Evolutionary conservation across 2,113 vertebrate genomes (phyloP).

Genomic region (Eulemur macaco): DNA sequence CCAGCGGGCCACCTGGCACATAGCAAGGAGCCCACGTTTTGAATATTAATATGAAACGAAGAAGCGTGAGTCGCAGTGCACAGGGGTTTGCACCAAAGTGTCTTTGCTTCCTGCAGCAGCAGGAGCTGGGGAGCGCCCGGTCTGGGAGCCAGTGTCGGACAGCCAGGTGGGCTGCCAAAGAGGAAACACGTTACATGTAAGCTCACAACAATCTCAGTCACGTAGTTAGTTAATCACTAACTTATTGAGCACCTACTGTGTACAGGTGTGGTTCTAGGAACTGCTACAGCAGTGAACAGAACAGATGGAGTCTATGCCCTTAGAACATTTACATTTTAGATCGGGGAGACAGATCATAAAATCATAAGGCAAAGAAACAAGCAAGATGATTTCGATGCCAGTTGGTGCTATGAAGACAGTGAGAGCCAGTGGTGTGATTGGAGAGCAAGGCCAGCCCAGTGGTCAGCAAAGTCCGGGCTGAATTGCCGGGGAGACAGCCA

Average conservation of each 20-base stretch:
- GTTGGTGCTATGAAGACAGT: background rate
- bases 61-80: accelerated
- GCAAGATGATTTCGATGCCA: background rate
- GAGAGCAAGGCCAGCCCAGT: accelerated
- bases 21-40: accelerated
- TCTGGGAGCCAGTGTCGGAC: background rate
- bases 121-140: accelerated
- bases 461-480: background rate
- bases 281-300: background rate
- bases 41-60: background rate
- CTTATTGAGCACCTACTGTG: background rate
- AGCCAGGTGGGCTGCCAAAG: background rate
- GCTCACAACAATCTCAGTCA: background rate
- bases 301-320: background rate
- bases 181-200: background rate
- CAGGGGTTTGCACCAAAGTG: background rate
- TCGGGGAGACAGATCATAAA: background rate
- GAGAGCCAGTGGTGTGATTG: accelerated
- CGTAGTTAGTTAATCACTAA: background rate
- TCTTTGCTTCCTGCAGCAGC: background rate
- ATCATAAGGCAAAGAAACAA: background rate
- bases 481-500: background rate
- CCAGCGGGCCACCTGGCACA: background rate
- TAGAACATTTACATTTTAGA: background rate
- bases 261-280: background rate